Base-by-base conservation (phyloP, 92 coral and sea anemone species). In the Virgularia gustaviana region DNA sequence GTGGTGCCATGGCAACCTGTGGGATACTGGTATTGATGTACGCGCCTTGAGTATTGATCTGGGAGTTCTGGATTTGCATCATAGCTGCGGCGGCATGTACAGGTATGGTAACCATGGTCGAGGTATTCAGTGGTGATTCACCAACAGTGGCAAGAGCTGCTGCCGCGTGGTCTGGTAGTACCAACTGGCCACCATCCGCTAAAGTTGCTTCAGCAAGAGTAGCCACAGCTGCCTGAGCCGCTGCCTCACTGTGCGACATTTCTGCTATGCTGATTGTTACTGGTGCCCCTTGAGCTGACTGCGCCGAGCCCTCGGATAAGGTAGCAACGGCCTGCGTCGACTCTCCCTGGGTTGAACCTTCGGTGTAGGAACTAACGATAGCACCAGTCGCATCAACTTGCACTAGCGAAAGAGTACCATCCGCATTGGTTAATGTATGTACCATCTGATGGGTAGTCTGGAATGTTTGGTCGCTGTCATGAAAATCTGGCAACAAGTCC, bases 381-480 rank as follows among this genome's bases (percentile, higher is more conserved):
- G 99, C 99, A 13, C 99, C 99, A 22, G 99, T 89, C 1, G 99
- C 99, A 87, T 94, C 99, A 16, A 94, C 99, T 47, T 94, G 99
- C 42, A 94, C 90, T 22, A 94, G 80, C 9, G 99, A 94, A 15
- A 94, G 87, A 5, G 99, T 94, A 30, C 99, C 99, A 53, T 94
- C 99, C 0, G 99, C 99, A 80, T 94, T 94, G 49, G 99, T 89
- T 70, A 94, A 85, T 2, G 99, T 94, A 72, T 94, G 99, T 20
- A 94, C 99, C 92, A 94, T 89, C 51, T 85, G 99, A 18, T 90
- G 96, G 16, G 85, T 84, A 25, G 81, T 81, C 75, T 87, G 99
- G 33, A 78, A 89, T 15, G 76, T 77, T 22, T 79, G 88, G 4
- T 83, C 87, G 6, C 79, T 75, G 9, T 94, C 99, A 2, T 80